These are phyloP conservation scores for Myopa tessellatipennis DNA, from an alignment of 2,888 invertebrate genomes.

Conservation along the genomic window DNA sequence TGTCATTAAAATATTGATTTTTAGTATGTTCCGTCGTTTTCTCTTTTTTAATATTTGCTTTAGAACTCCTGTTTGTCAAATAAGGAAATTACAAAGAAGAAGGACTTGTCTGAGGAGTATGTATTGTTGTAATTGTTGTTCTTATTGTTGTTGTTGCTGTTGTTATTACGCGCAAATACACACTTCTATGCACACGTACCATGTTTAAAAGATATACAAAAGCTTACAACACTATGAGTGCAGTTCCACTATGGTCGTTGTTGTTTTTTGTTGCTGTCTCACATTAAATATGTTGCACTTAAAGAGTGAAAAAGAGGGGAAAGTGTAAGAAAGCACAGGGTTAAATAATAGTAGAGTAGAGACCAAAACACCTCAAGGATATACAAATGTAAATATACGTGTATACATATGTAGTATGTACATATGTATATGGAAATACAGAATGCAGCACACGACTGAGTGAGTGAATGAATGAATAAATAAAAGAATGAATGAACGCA, in stretches of 20 bases:
- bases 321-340: background rate
- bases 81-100: constrained; percentile 13
- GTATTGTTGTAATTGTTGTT: constrained; percentile 9
- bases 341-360: background rate
- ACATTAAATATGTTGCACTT: background rate
- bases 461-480: constrained; percentile 1
- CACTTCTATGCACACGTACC: background rate
- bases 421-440: background rate
- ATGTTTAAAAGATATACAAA: background rate
- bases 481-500: constrained; percentile 3
- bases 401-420: background rate
- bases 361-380: background rate
- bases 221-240: background rate
- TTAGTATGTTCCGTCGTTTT: background rate
- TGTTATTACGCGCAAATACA: background rate
- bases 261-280: background rate
- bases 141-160: constrained; percentile 7
- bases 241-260: background rate
- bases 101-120: constrained; percentile 22
- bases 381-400: background rate
- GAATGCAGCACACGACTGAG: background rate
- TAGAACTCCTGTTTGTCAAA: background rate
- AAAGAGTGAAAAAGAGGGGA: background rate
- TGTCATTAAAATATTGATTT: constrained; percentile 38
- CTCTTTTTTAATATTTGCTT: background rate